phyloP scores from a whole-genome alignment of 2,113 vertebrate genomes.

The Orthonyx spaldingii region DNA sequence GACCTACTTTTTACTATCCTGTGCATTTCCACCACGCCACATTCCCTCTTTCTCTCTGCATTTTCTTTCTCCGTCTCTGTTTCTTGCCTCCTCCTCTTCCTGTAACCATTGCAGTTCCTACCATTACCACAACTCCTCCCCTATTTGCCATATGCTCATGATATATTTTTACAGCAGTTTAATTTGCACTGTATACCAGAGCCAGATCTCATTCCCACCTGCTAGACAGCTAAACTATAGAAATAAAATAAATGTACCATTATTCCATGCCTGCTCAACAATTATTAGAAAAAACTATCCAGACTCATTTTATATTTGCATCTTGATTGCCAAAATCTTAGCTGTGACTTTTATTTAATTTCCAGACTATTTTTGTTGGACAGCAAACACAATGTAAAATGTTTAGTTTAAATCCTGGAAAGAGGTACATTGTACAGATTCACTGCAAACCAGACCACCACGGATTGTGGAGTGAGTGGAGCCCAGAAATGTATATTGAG shows the following conservation, averaged over 20 bases:
- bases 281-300: neutral
- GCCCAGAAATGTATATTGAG: conserved; percentile 51
- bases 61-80: neutral
- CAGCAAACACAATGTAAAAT: conserved; percentile 84
- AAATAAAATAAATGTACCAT: neutral
- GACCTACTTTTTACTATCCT: neutral
- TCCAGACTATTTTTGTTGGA: conserved; percentile 80
- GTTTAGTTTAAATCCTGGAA: conserved; percentile 81
- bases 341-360: neutral
- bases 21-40: neutral
- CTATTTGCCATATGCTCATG: neutral
- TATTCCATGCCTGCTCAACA: neutral
- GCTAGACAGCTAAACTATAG: neutral
- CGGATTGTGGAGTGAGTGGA: conserved; percentile 73
- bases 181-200: neutral
- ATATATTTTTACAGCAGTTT: neutral
- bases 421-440: conserved; percentile 82
- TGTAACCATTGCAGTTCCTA: neutral
- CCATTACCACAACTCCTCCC: neutral
- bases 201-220: neutral
- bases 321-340: neutral
- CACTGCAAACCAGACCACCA: conserved; percentile 86
- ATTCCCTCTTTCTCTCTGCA: neutral
- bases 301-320: neutral
- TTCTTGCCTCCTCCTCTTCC: neutral